Percentiles rank a stretch among this genome's conserved stretches.
These are phyloP conservation scores for Bursaphelenchus okinawaensis DNA, from an alignment of 2,888 invertebrate species.

Conservation along the genomic window DNA sequence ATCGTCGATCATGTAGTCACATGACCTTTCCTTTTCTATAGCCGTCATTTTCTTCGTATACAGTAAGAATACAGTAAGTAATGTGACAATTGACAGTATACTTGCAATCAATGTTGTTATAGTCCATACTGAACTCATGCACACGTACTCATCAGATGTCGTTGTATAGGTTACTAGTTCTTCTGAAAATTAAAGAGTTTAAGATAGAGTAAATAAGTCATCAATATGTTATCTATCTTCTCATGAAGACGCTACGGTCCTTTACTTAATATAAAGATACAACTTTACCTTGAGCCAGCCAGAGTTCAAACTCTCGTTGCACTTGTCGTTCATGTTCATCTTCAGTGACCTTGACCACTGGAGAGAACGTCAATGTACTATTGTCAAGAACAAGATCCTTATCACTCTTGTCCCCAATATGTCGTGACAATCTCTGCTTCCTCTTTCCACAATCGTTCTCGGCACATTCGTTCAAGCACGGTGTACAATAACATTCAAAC, in stretches of 20 bases:
- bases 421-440: background rate
- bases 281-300: conserved; percentile 19
- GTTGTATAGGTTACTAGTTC: background rate
- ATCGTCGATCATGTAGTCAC: background rate
- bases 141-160: background rate
- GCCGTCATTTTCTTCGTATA: background rate
- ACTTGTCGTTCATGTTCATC: conserved; percentile 22
- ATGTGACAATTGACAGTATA: background rate
- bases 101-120: background rate
- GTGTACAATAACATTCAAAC: conserved; percentile 57
- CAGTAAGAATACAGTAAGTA: background rate
- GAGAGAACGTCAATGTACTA: conserved; percentile 17
- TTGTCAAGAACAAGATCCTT: background rate
- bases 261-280: too few relatives aligned
- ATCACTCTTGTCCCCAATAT: background rate
- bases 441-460: conserved; percentile 17
- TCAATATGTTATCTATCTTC: background rate
- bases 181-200: background rate
- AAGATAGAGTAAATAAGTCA: too few relatives aligned
- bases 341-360: conserved; percentile 22
- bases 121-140: background rate
- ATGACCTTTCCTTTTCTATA: background rate
- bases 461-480: conserved; percentile 48
- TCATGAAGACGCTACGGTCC: too few relatives aligned
- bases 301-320: conserved; percentile 22